Evolutionary conservation across 2,797 vertebrate genomes (phyloP).

Genomic region (Mormyrus proboscirostris): DNA sequence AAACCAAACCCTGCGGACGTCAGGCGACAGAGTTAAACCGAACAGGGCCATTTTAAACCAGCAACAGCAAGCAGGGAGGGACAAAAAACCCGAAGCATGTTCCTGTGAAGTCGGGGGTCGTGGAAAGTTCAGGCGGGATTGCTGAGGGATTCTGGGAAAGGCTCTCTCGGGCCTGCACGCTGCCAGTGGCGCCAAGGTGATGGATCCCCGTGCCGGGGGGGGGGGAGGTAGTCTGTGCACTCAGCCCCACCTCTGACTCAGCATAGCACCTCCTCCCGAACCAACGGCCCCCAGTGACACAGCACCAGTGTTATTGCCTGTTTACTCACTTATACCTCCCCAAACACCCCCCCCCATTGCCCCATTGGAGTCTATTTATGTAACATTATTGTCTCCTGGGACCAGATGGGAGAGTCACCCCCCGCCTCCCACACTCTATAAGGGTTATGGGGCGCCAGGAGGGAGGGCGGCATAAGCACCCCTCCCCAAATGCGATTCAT

Average conservation of each 20-base stretch:
- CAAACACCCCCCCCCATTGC: background rate
- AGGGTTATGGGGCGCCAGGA: conserved; percentile 59
- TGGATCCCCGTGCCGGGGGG: background rate
- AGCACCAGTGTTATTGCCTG: background rate
- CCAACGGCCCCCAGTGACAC: background rate
- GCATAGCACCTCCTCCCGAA: background rate
- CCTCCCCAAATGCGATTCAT: conserved; percentile 76
- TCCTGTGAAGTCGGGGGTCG: conserved; percentile 67
- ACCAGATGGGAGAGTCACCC: background rate
- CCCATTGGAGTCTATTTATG: background rate
- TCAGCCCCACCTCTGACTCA: background rate
- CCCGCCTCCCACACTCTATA: background rate
- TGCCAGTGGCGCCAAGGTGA: background rate
- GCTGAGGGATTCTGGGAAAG: conserved; percentile 50
- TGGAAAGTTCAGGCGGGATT: conserved; percentile 53
- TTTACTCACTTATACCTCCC: background rate
- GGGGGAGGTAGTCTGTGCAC: background rate
- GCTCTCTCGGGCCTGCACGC: background rate
- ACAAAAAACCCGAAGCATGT: conserved; percentile 46
- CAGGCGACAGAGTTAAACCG: conserved; percentile 63
- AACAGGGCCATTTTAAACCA: conserved; percentile 57
- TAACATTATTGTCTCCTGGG: background rate
- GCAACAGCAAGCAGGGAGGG: conserved; percentile 17
- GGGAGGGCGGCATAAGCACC: conserved; percentile 49
- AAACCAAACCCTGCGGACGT: conserved; percentile 59